Evolutionary conservation across 2,888 invertebrate species (phyloP).

Genomic region (Drosophila buzzatii): DNA sequence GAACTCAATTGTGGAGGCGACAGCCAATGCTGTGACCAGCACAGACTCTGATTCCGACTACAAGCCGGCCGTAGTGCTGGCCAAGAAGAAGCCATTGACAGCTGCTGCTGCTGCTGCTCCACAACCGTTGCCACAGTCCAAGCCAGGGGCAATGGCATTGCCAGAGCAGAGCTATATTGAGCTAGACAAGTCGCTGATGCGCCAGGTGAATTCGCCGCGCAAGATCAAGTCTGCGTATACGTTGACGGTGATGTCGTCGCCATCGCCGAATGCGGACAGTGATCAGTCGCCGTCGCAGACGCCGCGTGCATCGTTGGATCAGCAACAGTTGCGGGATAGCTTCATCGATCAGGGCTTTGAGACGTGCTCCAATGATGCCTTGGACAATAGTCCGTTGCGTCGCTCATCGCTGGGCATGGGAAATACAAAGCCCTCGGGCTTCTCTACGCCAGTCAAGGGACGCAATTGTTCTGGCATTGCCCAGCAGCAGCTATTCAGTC

Average conservation of each 20-base stretch:
- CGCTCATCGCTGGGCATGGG: slow-evolving; percentile 29
- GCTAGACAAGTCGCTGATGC: slow-evolving; percentile 69
- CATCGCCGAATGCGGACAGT: slow-evolving; percentile 76
- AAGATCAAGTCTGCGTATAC: slow-evolving; percentile 82
- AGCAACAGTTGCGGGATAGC: slow-evolving; percentile 60
- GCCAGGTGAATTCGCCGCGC: slow-evolving; percentile 75
- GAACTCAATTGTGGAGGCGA: slow-evolving; percentile 71
- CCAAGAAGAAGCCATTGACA: slow-evolving; percentile 53
- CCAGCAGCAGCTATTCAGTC: slow-evolving; percentile 72
- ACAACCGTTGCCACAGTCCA: neutral
- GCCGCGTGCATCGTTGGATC: slow-evolving; percentile 48
- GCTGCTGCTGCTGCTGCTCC: neutral
- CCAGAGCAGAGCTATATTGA: slow-evolving; percentile 64
- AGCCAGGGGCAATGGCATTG: neutral
- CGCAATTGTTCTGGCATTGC: slow-evolving; percentile 24
- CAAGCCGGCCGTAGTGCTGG: slow-evolving; percentile 34
- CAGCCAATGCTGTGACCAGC: slow-evolving; percentile 65
- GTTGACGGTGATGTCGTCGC: slow-evolving; percentile 77
- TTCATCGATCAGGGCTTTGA: slow-evolving; percentile 83
- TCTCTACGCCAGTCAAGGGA: slow-evolving; percentile 78
- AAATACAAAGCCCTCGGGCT: slow-evolving; percentile 51
- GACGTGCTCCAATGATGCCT: slow-evolving; percentile 77
- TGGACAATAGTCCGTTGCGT: slow-evolving; percentile 74
- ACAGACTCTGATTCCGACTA: slow-evolving; percentile 82
- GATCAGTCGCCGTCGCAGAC: slow-evolving; percentile 70